Conservation (phyloP, 1,140 invertebrate genomes). For the Eupristina koningsbergeri region DNA sequence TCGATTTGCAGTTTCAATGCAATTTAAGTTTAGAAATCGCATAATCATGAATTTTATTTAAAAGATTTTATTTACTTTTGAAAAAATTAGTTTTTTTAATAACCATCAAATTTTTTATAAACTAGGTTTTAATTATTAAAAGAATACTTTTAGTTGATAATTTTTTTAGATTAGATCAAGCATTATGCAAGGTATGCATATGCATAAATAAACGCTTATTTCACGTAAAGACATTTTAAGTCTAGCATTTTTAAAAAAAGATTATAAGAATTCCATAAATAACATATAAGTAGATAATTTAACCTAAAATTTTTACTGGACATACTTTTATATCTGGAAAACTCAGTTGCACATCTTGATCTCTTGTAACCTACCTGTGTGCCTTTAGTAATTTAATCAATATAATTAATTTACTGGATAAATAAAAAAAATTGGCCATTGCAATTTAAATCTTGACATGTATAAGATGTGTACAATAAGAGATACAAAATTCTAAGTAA, state of each 20-base stretch:
- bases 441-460: background rate
- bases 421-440: conserved; percentile 42
- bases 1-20: conserved; percentile 38
- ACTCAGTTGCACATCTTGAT: conserved; percentile 1
- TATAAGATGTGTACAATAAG: background rate
- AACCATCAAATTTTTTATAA: background rate
- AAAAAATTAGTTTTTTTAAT: background rate
- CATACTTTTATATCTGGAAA: conserved; percentile 1
- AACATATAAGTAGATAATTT: conserved; percentile 21
- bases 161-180: conserved; percentile 16
- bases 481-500: conserved; percentile 8
- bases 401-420: background rate
- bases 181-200: background rate
- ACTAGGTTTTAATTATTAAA: conserved; percentile 23
- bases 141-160: conserved; percentile 31
- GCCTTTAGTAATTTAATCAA: conserved; percentile 14
- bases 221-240: background rate
- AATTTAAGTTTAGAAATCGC: conserved; percentile 4
- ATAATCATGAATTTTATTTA: conserved; percentile 25
- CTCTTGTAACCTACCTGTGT: conserved; percentile 13
- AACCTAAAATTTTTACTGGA: conserved; percentile 1
- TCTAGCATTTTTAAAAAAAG: conserved; percentile 16
- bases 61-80: background rate
- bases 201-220: conserved; percentile 4
- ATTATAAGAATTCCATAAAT: background rate